phyloP scores from a whole-genome alignment of 2,888 invertebrate species.

The Harpalus rubripes region DNA sequence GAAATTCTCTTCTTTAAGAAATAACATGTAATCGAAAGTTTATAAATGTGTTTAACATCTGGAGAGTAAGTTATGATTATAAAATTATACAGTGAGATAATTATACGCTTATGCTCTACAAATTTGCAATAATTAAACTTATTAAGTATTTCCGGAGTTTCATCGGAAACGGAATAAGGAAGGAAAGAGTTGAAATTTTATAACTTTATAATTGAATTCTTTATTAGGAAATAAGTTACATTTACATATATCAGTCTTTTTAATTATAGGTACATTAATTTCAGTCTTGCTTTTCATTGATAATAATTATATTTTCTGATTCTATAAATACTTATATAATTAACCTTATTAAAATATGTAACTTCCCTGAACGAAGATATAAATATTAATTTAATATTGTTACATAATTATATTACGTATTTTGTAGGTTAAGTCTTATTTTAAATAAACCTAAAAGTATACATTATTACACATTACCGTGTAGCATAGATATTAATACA shows the following conservation, averaged over 20 bases:
- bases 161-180: slow-evolving; percentile 29
- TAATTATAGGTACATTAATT: not conserved
- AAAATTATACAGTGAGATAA: slow-evolving; percentile 21
- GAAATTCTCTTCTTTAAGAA: not conserved
- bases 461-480: too few species aligned
- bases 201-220: slow-evolving; percentile 38
- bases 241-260: slow-evolving; percentile 10
- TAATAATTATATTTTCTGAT: not conserved
- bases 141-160: slow-evolving; percentile 38
- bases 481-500: too few species aligned
- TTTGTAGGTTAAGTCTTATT: slow-evolving; percentile 2
- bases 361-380: slow-evolving; percentile 9
- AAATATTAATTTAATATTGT: slow-evolving; percentile 8
- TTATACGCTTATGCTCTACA: slow-evolving; percentile 30
- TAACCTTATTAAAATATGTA: not conserved
- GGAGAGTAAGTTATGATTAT: slow-evolving; percentile 35
- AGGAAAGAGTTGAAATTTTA: not conserved
- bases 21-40: slow-evolving; percentile 32
- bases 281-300: slow-evolving; percentile 15
- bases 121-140: slow-evolving; percentile 33
- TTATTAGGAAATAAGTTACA: slow-evolving; percentile 23
- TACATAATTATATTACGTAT: slow-evolving; percentile 18
- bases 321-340: slow-evolving; percentile 12
- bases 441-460: not conserved
- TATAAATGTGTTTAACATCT: slow-evolving; percentile 9